Percentiles rank a stretch among this genome's conserved stretches.
Conservation (phyloP, 1,140 invertebrate genomes). For the Drosophila persimilis region DNA sequence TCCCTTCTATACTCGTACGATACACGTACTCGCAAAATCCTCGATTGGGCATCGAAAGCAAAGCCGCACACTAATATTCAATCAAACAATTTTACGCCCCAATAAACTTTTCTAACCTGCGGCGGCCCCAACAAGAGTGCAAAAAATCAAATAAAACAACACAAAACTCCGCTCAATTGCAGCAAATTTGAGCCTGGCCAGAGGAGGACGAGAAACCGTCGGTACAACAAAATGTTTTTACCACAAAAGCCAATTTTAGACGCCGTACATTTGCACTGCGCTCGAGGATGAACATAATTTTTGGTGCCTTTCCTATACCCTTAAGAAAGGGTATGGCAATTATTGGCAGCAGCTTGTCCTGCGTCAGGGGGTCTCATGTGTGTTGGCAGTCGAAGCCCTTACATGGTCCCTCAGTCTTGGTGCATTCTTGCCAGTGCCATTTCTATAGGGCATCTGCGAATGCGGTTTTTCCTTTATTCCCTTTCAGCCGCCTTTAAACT, state of each 20-base stretch:
- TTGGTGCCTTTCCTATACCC: conserved; percentile 10
- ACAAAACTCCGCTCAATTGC: conserved; percentile 65
- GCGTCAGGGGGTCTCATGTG: too few species aligned
- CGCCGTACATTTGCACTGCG: conserved; percentile 32
- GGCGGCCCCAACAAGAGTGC: conserved; percentile 21
- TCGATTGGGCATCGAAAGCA: conserved; percentile 20
- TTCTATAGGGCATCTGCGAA: neutral
- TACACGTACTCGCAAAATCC: neutral
- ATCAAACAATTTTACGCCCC: conserved; percentile 76
- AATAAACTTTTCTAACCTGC: conserved; percentile 72
- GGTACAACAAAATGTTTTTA: conserved; percentile 42
- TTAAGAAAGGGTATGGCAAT: neutral
- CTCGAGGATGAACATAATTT: conserved; percentile 43
- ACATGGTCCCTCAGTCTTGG: too few species aligned
- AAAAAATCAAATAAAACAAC: conserved; percentile 29
- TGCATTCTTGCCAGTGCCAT: too few species aligned
- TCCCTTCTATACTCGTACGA: conserved; percentile 1
- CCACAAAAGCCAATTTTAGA: conserved; percentile 51
- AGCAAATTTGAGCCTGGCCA: conserved; percentile 64
- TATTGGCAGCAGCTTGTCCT: too few species aligned
- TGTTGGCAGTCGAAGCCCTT: too few species aligned
- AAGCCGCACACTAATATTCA: conserved; percentile 69
- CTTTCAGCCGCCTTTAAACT: conserved; percentile 48
- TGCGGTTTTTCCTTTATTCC: neutral
- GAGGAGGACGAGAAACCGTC: conserved; percentile 3